Base-by-base conservation (phyloP, 1,140 invertebrate species). In the Nasonia vitripennis region DNA sequence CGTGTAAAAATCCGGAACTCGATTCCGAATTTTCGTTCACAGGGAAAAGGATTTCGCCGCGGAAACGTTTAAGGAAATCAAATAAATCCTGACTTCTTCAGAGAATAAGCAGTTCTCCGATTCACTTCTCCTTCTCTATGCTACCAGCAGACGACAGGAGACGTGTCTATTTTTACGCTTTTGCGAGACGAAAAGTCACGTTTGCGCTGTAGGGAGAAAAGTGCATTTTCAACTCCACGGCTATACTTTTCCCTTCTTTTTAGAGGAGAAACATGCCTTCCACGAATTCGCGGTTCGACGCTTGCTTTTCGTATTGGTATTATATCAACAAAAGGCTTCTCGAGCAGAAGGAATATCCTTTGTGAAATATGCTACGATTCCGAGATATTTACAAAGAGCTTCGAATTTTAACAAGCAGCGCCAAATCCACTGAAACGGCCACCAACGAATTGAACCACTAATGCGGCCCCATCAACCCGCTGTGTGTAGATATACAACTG, bases 181-280 rank as follows among this genome's bases (percentile, higher is more conserved):
- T 31, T 14, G 12, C 34, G 2, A 74, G 73, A n/a, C 31, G 31
- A 74, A 74, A 73, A 74, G 73, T 74, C 34, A 74, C 73, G 73
- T 41, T 41, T n/a, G 73, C 71, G 14, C 6, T 6, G 10, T 9
- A 34, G 1, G 51, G 7, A 74, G 71, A 74, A 74, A 74, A 74
- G 34, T 74, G 37, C 73, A 45, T 45, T 74, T 41, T 74, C 31
- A 41, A 74, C 37, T 62, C 55, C 55, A 0, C 17, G 27, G 27
- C 27, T 27, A 27, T 74, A 20, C n/a, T 41, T 34, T 74, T 41
- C 45, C 14, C 51, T 37, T 74, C 51, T 5, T 74, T 20, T 31
- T 37, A 74, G 20, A 20, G 71, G 17, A 9, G 12, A 74, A 5
- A 74, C 27, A 1, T 9, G 37, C 37, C 34, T 9, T 34, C 5